Base-by-base conservation (phyloP, 23 tunicate genomes). In the Corella eumyota region DNA sequence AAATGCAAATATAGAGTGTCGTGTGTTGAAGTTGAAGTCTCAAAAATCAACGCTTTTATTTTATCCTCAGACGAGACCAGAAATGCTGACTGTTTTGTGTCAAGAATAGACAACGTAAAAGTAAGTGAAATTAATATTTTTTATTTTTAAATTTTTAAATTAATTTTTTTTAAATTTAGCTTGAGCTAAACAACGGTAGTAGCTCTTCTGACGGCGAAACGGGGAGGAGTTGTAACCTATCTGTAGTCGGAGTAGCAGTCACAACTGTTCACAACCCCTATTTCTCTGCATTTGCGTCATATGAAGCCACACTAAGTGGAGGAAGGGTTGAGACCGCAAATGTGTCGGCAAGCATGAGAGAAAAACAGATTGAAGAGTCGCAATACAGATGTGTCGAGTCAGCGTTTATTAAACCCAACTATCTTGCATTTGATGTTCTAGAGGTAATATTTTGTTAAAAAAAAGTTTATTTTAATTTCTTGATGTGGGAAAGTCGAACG, bases 271-370 rank as follows among this genome's bases (percentile, higher is more conserved):
- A 76, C 36, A 84, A 75, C 64, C 94, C 94, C 13, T 71, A 62
- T 46, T 84, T 75, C 56, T 69, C 94, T 31, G 83, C 94, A 4
- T 84, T 84, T 44, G 83, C 94, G 17, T 64, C 83, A 22, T 84
- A 84, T 50, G 94, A 84, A 48, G 69, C 83, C 0, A 83, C 68
- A 23, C 48, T 36, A 7, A 38, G 26, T 27, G 73, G 73, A 27
- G 62, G 58, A 4, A 50, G 44, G 11, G 61, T 68, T 21, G 67
- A 60, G 17, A 46, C 80, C 28, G 26, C 90, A 15, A 25, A 27
- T 1, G 53, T 84, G 21, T 68, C 83, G 24, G 49, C 66, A 26
- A 75, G 73, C 34, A 34, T 75, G 32, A 77, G 94, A 2, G 64
- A 54, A 25, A 77, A 84, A 36, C 94, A 84, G 35, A 75, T 67